Conservation (phyloP, 30 jellyfish, hydroid and myxozoan species). For the Chironex yamaguchii region DNA sequence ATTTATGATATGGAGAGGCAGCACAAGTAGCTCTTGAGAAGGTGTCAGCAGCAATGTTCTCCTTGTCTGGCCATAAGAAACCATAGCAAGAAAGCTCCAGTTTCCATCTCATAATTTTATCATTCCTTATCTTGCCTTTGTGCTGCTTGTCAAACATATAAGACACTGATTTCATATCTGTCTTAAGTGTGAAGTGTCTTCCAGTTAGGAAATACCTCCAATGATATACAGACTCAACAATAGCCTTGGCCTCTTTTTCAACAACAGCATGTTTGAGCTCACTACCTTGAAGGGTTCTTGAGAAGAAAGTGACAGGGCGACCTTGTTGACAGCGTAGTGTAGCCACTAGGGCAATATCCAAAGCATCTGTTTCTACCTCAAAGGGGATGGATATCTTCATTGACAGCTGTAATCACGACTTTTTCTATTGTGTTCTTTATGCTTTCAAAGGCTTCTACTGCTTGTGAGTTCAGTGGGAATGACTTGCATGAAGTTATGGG, state of each 20-base stretch:
- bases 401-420: constrained; percentile 16
- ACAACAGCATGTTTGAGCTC: no score
- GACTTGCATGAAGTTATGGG: constrained; percentile 30
- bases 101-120: background rate
- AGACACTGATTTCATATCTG: background rate
- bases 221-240: no score
- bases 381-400: constrained; percentile 10
- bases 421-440: constrained; percentile 14
- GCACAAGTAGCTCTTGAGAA: background rate
- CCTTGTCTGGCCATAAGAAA: background rate
- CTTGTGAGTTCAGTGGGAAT: constrained; percentile 39
- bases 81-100: background rate
- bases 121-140: background rate
- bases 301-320: no score
- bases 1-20: background rate
- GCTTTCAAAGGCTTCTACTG: constrained; percentile 7
- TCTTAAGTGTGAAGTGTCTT: no score
- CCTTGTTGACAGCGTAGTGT: no score
- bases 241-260: no score
- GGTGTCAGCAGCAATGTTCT: background rate
- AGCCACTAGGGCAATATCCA: background rate
- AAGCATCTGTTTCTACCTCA: background rate
- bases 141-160: background rate
- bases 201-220: no score
- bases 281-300: no score